These are phyloP conservation scores for Chironomus tepperi DNA, from an alignment of 1,140 invertebrate genomes.

Conservation along the genomic window DNA sequence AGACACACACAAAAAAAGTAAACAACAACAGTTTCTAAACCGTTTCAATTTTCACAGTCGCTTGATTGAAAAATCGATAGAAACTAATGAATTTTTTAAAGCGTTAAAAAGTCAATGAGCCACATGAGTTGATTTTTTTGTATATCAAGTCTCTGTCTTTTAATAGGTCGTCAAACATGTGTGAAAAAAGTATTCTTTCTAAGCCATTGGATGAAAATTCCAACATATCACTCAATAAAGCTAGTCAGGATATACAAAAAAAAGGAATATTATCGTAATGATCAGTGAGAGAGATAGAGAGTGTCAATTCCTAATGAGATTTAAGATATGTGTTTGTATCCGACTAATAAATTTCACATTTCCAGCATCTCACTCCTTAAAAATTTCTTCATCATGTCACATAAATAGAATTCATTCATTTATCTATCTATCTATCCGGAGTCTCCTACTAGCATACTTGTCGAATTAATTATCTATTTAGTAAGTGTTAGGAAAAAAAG, in stretches of 20 bases:
- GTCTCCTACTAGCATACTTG: not conserved
- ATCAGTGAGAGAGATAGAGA: too few species aligned
- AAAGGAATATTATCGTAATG: not conserved
- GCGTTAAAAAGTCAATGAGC: slow-evolving; percentile 6
- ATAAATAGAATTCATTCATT: not conserved
- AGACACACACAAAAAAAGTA: not conserved
- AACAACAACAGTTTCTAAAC: slow-evolving; percentile 20
- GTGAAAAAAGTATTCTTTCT: not conserved
- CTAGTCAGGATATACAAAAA: not conserved
- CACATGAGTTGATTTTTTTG: not conserved
- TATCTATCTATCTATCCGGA: not conserved
- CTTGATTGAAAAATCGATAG: slow-evolving; percentile 22
- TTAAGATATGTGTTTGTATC: too few species aligned
- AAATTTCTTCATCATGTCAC: not conserved
- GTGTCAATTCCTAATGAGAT: too few species aligned
- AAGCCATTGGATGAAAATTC: not conserved
- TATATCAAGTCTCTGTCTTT: not conserved
- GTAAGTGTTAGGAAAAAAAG: not conserved
- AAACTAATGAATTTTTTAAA: slow-evolving; percentile 20
- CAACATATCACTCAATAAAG: not conserved
- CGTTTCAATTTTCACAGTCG: slow-evolving; percentile 12
- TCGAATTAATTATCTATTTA: slow-evolving; percentile 22
- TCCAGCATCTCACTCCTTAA: too few species aligned
- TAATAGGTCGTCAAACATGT: not conserved
- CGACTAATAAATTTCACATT: too few species aligned